Percentiles rank a stretch among this genome's conserved stretches.
phyloP scores from a whole-genome alignment of 2,797 vertebrate species.

The Catostomus latipinnis region DNA sequence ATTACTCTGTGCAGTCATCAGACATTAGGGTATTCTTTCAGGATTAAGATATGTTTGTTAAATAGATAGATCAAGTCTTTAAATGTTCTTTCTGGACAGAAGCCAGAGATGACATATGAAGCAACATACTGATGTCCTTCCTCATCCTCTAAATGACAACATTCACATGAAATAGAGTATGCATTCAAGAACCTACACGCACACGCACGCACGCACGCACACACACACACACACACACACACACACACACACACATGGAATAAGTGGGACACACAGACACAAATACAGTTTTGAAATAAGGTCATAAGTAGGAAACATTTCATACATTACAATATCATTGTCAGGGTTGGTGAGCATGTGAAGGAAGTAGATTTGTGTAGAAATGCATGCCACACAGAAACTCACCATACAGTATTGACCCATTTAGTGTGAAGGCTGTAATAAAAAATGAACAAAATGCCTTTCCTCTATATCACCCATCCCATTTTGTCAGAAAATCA shows the following conservation, averaged over 20 bases:
- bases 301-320: slow-evolving; percentile 16
- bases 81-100: background rate
- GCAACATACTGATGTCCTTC: background rate
- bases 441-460: background rate
- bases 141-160: background rate
- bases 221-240: background rate
- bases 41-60: background rate
- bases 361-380: slow-evolving; percentile 6
- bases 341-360: background rate
- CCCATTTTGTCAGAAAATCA: slow-evolving; percentile 13
- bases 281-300: slow-evolving; percentile 22
- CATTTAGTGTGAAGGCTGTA: slow-evolving; percentile 5
- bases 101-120: background rate
- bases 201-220: background rate
- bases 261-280: background rate
- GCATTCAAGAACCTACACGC: background rate
- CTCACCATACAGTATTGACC: slow-evolving; percentile 21
- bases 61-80: background rate
- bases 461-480: background rate
- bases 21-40: background rate
- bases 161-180: background rate
- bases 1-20: background rate
- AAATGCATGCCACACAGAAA: slow-evolving; percentile 18
- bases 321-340: slow-evolving; percentile 10
- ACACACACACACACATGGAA: background rate